These are phyloP conservation scores for Leistus spinibarbis DNA, from an alignment of 2,888 invertebrate species.

Conservation along the genomic window DNA sequence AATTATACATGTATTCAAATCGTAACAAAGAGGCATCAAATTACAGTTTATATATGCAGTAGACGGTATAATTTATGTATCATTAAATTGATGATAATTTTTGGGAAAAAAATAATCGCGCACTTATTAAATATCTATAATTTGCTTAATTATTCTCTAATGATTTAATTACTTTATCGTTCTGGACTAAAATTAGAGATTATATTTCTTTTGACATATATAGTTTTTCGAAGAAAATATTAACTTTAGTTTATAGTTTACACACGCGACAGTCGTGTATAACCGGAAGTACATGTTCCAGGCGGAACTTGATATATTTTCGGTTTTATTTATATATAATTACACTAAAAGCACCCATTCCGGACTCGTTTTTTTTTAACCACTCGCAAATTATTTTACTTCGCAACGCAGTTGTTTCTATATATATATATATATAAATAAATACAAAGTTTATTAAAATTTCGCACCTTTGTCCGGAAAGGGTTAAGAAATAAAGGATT, in stretches of 20 bases:
- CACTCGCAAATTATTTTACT: too few species aligned
- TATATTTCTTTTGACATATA: too few species aligned
- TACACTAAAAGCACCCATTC: too few species aligned
- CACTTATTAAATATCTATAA: too few species aligned
- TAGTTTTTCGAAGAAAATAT: too few species aligned
- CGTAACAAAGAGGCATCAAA: background rate
- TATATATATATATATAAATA: too few species aligned
- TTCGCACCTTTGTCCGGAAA: too few species aligned
- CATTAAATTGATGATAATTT: background rate
- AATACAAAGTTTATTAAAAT: too few species aligned
- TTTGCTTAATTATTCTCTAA: background rate
- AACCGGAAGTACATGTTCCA: background rate
- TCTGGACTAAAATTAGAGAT: too few species aligned
- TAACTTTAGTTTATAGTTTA: background rate
- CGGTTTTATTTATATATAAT: background rate
- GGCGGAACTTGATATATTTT: background rate
- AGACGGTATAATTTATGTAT: background rate
- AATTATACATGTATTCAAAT: background rate
- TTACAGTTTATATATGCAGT: background rate
- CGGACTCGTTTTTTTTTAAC: too few species aligned
- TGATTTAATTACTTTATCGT: background rate
- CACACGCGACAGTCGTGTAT: background rate
- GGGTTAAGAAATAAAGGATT: too few species aligned
- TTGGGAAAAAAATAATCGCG: background rate
- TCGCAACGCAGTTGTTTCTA: too few species aligned